phyloP scores from a whole-genome alignment of 2,888 invertebrate genomes.

The Balanococcus diminutus region DNA sequence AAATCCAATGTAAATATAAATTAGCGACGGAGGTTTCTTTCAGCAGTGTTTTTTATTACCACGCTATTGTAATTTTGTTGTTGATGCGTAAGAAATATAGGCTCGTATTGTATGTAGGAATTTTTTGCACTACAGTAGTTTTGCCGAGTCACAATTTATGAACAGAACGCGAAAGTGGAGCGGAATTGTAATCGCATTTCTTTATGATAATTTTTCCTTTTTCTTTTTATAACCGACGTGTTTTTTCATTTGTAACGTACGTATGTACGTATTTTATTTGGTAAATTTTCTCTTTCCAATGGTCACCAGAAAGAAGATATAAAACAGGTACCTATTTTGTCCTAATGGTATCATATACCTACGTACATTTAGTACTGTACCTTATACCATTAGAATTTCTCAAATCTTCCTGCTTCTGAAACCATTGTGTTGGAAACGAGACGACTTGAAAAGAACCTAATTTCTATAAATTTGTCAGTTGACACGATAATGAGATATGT shows the following conservation, averaged over 20 bases:
- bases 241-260: background rate
- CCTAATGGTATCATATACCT: background rate
- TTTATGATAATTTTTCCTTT: background rate
- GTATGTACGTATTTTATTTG: background rate
- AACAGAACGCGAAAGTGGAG: constrained; percentile 18
- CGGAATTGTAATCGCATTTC: constrained; percentile 25
- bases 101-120: background rate
- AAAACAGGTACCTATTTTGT: background rate
- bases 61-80: background rate
- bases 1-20: background rate
- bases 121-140: background rate
- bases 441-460: background rate
- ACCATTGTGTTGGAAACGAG: background rate
- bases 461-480: background rate
- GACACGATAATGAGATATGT: constrained; percentile 11
- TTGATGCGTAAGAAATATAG: background rate
- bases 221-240: background rate
- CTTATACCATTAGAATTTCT: background rate
- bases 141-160: background rate
- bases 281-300: background rate
- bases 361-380: background rate
- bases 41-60: background rate
- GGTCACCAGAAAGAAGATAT: background rate
- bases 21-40: background rate
- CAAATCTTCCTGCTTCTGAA: background rate